phyloP scores from a whole-genome alignment of 1,140 invertebrate genomes.

The Hyposmocoma kahamanoa region DNA sequence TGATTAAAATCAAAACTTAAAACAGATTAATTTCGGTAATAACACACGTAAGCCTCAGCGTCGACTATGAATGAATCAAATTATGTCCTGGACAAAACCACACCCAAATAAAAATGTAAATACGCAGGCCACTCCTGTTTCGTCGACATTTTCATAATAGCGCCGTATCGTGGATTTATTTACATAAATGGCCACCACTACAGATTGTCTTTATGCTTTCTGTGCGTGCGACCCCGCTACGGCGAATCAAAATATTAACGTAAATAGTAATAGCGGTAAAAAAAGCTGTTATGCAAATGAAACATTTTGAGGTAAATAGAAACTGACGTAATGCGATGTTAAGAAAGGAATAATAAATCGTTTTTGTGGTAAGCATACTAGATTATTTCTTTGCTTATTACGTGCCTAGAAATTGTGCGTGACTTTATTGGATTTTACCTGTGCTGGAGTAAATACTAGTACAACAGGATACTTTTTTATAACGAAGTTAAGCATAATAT shows the following conservation, averaged over 20 bases:
- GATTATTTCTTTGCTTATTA: conserved; percentile 24
- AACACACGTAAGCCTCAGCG: neutral
- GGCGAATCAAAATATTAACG: conserved; percentile 69
- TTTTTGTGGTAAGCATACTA: conserved; percentile 40
- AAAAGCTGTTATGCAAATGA: conserved; percentile 72
- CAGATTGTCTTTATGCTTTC: conserved; percentile 71
- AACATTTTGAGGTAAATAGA: conserved; percentile 69
- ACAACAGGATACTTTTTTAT: no score
- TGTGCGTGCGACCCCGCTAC: conserved; percentile 63
- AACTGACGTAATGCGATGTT: conserved; percentile 60
- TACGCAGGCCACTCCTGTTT: conserved; percentile 50
- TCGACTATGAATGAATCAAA: conserved; percentile 10
- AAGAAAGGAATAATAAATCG: conserved; percentile 61
- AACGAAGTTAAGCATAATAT: no score
- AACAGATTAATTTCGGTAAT: neutral
- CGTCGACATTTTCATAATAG: conserved; percentile 62
- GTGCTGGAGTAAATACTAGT: no score
- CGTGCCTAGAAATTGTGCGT: conserved; percentile 14
- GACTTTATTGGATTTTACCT: conserved; percentile 12
- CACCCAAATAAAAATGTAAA: conserved; percentile 50
- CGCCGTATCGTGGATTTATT: conserved; percentile 64
- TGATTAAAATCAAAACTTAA: neutral
- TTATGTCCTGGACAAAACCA: conserved; percentile 25
- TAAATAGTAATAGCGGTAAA: conserved; percentile 69
- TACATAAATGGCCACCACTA: conserved; percentile 67